Percentiles rank a stretch among this genome's conserved stretches.
phyloP scores from a whole-genome alignment of 2,888 invertebrate species.

The Ellobium chinense region DNA sequence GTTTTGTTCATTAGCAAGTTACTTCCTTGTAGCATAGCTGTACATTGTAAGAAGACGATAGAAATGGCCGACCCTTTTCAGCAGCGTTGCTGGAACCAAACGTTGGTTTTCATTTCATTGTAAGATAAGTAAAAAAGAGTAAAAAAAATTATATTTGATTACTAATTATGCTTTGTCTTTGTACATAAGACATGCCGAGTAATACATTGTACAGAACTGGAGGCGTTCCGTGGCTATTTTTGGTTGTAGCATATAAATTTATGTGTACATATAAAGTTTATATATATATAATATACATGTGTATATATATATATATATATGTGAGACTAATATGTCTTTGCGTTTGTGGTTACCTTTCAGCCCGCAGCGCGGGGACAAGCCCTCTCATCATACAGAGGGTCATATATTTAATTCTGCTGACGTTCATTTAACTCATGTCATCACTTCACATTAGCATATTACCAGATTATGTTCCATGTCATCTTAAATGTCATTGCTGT shows the following conservation, averaged over 20 bases:
- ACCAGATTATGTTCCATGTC: not conserved
- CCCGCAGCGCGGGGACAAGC: slow-evolving; percentile 7
- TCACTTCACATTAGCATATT: not conserved
- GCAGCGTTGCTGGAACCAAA: not conserved
- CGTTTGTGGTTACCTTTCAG: not conserved
- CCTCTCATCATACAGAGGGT: not conserved
- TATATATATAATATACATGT: slow-evolving; percentile 7
- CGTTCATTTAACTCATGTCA: not conserved
- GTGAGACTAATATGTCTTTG: not conserved
- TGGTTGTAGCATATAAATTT: slow-evolving; percentile 19
- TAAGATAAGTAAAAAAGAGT: not conserved
- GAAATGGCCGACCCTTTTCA: slow-evolving; percentile 1
- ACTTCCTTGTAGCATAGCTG: slow-evolving; percentile 10
- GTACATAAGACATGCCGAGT: not conserved
- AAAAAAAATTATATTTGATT: slow-evolving; percentile 22
- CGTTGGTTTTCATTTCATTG: not conserved
- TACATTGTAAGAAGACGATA: not conserved
- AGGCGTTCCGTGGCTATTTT: not conserved
- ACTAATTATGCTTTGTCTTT: not conserved
- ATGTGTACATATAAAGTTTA: slow-evolving; percentile 1
- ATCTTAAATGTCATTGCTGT: not conserved
- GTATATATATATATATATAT: slow-evolving; percentile 8
- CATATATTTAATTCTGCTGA: not conserved
- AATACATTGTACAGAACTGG: slow-evolving; percentile 16
- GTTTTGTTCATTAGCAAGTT: too few species aligned